phyloP scores from a whole-genome alignment of 2,888 invertebrate species.

The Andrena bicolor region DNA sequence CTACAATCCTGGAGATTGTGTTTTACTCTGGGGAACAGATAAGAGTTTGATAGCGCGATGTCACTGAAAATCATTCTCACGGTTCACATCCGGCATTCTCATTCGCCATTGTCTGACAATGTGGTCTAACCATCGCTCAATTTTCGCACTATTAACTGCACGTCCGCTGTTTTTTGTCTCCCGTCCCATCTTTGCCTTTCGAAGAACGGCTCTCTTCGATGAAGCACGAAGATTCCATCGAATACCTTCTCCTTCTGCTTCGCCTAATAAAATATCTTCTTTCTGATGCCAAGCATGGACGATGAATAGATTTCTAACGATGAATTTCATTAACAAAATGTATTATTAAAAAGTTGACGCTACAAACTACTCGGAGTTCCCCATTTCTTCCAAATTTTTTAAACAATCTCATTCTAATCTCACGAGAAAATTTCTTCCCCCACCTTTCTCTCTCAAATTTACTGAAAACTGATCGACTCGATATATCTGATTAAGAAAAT shows the following conservation, averaged over 20 bases:
- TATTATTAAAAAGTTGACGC: too few species aligned
- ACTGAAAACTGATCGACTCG: too few species aligned
- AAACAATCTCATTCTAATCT: too few species aligned
- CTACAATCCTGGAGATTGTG: not conserved
- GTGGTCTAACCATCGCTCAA: constrained; percentile 12
- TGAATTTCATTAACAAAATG: too few species aligned
- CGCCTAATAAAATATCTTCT: not conserved
- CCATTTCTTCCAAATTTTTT: too few species aligned
- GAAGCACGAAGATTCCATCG: not conserved
- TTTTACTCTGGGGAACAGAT: constrained; percentile 24
- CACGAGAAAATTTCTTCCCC: too few species aligned
- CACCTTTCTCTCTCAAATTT: too few species aligned
- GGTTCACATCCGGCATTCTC: constrained; percentile 42
- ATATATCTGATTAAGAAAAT: too few species aligned
- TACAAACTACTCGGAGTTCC: too few species aligned
- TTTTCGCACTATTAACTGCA: constrained; percentile 40
- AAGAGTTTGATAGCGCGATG: constrained; percentile 26
- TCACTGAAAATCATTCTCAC: constrained; percentile 57
- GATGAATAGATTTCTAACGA: too few species aligned
- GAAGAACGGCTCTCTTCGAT: not conserved
- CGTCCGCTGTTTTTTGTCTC: constrained; percentile 9
- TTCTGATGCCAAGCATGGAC: too few species aligned
- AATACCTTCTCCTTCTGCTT: not conserved
- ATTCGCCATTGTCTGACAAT: constrained; percentile 24
- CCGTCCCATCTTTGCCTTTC: not conserved